Evolutionary conservation across 2,888 invertebrate genomes (phyloP).

Genomic region (Amblyjoppa fuscipennis): DNA sequence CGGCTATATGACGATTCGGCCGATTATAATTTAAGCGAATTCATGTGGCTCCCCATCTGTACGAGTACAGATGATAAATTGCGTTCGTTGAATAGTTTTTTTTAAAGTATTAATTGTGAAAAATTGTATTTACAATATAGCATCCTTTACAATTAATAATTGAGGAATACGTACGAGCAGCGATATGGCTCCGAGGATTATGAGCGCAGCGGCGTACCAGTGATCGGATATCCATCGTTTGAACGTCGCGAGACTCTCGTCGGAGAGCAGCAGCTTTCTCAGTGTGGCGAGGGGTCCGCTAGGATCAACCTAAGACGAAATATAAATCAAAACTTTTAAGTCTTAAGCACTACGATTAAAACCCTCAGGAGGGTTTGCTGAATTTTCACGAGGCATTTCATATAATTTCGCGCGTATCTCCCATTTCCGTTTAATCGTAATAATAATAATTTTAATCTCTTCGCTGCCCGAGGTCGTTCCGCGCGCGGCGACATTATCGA

Average conservation of each 20-base stretch:
- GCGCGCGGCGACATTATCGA: background rate
- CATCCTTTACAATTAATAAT: slow-evolving; percentile 18
- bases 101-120: slow-evolving; percentile 6
- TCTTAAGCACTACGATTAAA: slow-evolving; percentile 26
- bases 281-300: slow-evolving; percentile 96
- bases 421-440: no score
- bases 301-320: slow-evolving; percentile 90
- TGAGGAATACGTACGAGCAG: slow-evolving; percentile 90
- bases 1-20: no score
- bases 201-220: slow-evolving; percentile 95
- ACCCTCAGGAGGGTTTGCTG: background rate
- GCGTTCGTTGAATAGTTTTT: background rate
- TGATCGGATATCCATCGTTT: slow-evolving; percentile 94
- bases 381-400: slow-evolving; percentile 9
- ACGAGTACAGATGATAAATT: background rate
- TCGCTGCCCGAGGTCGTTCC: background rate
- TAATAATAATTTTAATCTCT: background rate
- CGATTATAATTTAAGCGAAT: no score
- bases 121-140: no score
- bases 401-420: no score
- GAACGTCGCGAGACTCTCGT: slow-evolving; percentile 95
- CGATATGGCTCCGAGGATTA: slow-evolving; percentile 90
- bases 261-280: slow-evolving; percentile 93
- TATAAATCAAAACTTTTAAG: slow-evolving; percentile 12
- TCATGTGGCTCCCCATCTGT: no score